Evolutionary conservation across 2,797 vertebrate species (phyloP), one percentile per base, ranked within the genome.

Genomic region (Amblyraja radiata): DNA sequence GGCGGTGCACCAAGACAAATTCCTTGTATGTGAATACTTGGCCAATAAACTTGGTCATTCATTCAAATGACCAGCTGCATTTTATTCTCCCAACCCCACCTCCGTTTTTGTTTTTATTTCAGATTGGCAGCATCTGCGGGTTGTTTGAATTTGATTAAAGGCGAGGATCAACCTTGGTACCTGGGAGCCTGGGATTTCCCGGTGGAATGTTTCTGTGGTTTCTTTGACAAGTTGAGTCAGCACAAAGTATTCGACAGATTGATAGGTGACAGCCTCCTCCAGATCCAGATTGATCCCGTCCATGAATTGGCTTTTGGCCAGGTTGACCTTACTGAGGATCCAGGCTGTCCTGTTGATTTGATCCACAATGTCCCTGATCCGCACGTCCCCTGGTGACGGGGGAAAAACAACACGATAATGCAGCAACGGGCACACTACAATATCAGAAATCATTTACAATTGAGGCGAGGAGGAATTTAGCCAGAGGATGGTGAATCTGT

Each of bases 231-330:
- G 96, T 28, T 96, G 95, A 76, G 98, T 99, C 95, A 99, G 94
- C 71, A 98, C 98, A 23, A 96, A 94, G 94, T 98, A 99, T 94
- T 98, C 97, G 0, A 96, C 95, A 0, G 98, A 97, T 25, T 93
- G 95, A 90, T 95, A 93, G 0, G 95, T 95, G 93, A 98, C 97
- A n/a, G 95, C 96, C 93, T 99, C 97, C 93, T 99, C 99, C 94
- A 99, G 97, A 94, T 99, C 98, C 91, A 99, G 94, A 95, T 99
- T 99, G 96, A 99, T 98, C 91, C 99, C 99, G 94, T 99, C 98
- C 99, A 99, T 98, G 93, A 98, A 97, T 94, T 98, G 98, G 0
- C 81, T 95, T 96, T 98, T 98, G 83, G 98, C 98, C 95, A 98
- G 95, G 46, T 95, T 93, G 93, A 99, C 94, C 93, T 98, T 96